A percentile compares a stretch with the other conserved stretches of the same genome.
Conservation (phyloP, 2,797 vertebrate species). For the Sebastes variabilis region DNA sequence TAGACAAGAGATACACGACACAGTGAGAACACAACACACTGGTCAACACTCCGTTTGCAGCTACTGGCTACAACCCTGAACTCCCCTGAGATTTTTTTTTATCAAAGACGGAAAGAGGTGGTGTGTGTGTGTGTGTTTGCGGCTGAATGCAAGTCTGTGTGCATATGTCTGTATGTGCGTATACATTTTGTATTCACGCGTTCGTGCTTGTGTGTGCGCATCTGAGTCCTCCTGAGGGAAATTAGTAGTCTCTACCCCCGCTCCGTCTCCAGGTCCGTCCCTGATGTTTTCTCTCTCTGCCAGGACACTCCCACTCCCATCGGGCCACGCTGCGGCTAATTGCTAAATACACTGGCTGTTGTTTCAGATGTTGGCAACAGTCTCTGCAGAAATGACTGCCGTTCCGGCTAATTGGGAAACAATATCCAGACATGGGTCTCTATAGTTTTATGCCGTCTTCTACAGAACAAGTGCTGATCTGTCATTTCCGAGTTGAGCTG, state of each 20-base stretch:
- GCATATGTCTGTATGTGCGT: conserved; percentile 58
- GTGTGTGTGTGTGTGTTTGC: conserved; percentile 32
- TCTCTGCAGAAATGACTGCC: conserved; percentile 58
- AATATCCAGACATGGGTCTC: conserved; percentile 39
- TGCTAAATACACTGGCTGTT: conserved; percentile 74
- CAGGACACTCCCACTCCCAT: conserved; percentile 72
- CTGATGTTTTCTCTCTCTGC: conserved; percentile 70
- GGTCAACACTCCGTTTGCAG: conserved; percentile 70
- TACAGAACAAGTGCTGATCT: conserved; percentile 26
- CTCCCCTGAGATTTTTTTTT: conserved; percentile 48
- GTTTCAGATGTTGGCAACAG: conserved; percentile 68
- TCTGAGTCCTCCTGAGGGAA: conserved; percentile 79
- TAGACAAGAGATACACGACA: conserved; percentile 81
- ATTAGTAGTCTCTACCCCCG: conserved; percentile 73
- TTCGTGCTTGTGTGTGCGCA: conserved; percentile 37
- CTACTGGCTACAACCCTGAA: conserved; percentile 49
- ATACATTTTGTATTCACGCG: conserved; percentile 57
- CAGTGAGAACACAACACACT: conserved; percentile 74
- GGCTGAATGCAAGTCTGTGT: conserved; percentile 31
- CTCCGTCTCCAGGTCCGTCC: conserved; percentile 58
- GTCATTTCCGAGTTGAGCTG: not conserved
- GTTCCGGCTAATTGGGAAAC: conserved; percentile 60
- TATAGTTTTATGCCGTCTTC: conserved; percentile 13
- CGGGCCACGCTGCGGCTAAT: conserved; percentile 67
- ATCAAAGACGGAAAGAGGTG: conserved; percentile 47